Conservation (phyloP, 1,140 invertebrate species). For the Nixonia krombeini region DNA sequence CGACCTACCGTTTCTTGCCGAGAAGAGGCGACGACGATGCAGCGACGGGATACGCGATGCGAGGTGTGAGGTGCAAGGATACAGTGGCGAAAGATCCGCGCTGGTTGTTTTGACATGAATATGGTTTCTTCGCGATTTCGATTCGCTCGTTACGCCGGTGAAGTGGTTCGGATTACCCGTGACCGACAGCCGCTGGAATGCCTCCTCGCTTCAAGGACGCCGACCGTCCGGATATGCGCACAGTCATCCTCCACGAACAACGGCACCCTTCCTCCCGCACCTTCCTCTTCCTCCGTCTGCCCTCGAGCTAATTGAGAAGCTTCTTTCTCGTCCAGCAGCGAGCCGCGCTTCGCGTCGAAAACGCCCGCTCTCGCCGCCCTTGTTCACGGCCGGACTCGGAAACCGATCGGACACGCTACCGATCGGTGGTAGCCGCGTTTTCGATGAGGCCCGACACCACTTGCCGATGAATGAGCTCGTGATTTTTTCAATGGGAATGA, state of each 20-base stretch:
- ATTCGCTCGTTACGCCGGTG: conserved; percentile 62
- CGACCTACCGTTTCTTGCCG: too few species aligned
- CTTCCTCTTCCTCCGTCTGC: neutral
- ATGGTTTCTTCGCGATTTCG: conserved; percentile 64
- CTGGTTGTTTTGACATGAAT: conserved; percentile 63
- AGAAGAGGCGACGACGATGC: too few species aligned
- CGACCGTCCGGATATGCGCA: conserved; percentile 59
- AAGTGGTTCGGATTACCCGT: conserved; percentile 63
- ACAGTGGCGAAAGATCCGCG: conserved; percentile 32
- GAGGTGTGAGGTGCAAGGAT: conserved; percentile 20
- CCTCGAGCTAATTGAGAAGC: conserved; percentile 34
- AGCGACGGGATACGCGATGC: too few species aligned
- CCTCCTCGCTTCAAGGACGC: conserved; percentile 60
- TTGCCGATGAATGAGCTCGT: conserved; percentile 28
- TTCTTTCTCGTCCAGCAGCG: conserved; percentile 31
- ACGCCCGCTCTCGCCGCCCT: conserved; percentile 34
- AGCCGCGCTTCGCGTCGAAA: conserved; percentile 39
- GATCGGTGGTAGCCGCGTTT: conserved; percentile 39
- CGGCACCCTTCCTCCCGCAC: neutral
- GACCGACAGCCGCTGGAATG: conserved; percentile 66
- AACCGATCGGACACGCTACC: conserved; percentile 54
- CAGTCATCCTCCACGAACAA: conserved; percentile 61
- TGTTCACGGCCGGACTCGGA: conserved; percentile 41
- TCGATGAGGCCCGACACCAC: conserved; percentile 21
- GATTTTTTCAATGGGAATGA: conserved; percentile 46